Percentiles rank a stretch among this genome's conserved stretches.
These are phyloP conservation scores for Hexactinellida sp. DNA, from an alignment of 37 sponge, comb jelly and placozoan genomes.

Conservation along the genomic window DNA sequence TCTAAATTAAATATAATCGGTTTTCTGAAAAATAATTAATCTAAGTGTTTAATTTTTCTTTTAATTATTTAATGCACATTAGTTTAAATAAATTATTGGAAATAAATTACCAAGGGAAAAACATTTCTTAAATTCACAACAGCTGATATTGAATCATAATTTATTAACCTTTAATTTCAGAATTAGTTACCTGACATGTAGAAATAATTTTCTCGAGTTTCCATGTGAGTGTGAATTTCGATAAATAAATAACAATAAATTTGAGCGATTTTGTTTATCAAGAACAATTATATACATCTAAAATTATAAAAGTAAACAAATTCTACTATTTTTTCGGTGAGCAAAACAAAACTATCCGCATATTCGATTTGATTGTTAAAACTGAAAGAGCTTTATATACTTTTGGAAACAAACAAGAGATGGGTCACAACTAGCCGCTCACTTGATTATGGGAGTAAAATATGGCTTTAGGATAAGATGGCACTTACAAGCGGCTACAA, in stretches of 20 bases:
- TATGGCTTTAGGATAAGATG: conserved; percentile 18
- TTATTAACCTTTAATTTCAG: no score
- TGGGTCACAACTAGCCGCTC: conserved; percentile 14
- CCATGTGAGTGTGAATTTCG: not conserved
- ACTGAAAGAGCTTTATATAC: conserved; percentile 16
- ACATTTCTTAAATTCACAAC: no score
- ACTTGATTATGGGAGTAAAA: not conserved
- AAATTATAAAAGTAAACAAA: not conserved
- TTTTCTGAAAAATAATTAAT: no score
- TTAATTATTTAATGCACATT: no score
- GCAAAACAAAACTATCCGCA: not conserved
- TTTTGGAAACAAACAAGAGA: not conserved
- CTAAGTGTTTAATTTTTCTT: no score
- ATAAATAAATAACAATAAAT: not conserved
- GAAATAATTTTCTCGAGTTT: not conserved
- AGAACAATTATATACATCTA: not conserved
- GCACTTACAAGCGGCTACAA: not conserved
- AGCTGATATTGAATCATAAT: no score
- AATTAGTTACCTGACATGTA: not conserved
- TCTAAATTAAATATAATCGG: no score
- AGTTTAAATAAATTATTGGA: no score
- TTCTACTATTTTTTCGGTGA: not conserved
- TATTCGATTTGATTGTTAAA: not conserved
- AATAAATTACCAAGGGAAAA: no score
- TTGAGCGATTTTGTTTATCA: not conserved